A percentile compares a stretch with the other conserved stretches of the same genome.
These are phyloP conservation scores for Bedellia somnulentella DNA, from an alignment of 2,888 invertebrate species.

Conservation along the genomic window DNA sequence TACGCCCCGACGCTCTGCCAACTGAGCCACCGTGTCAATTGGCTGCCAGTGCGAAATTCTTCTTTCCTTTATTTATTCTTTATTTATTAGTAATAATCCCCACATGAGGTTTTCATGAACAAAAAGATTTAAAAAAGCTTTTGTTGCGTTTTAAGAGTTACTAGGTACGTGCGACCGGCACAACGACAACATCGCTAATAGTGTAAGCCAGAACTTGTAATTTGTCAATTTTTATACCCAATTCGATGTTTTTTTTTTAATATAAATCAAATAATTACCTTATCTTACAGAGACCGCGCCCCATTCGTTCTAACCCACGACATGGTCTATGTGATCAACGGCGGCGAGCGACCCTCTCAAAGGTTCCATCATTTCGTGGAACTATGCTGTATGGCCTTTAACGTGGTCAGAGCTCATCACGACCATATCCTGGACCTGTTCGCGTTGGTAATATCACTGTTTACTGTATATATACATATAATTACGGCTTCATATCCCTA, in stretches of 20 bases:
- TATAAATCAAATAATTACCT: too few relatives aligned
- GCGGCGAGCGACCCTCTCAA: slow-evolving; percentile 89
- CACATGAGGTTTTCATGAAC: too few relatives aligned
- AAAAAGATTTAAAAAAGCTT: too few relatives aligned
- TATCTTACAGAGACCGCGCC: slow-evolving; percentile 86
- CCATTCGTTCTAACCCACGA: slow-evolving; percentile 98
- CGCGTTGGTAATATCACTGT: slow-evolving; percentile 84
- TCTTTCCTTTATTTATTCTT: too few relatives aligned
- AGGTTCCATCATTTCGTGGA: slow-evolving; percentile 98
- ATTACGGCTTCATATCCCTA: not conserved
- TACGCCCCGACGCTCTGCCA: too few relatives aligned
- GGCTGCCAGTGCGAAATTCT: too few relatives aligned
- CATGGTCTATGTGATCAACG: slow-evolving; percentile 99
- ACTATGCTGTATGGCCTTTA: slow-evolving; percentile 95
- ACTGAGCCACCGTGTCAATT: too few relatives aligned
- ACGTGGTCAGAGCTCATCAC: slow-evolving; percentile 88
- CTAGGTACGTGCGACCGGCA: slow-evolving; percentile 97
- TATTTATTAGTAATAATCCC: too few relatives aligned
- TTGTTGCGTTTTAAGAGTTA: slow-evolving; percentile 28
- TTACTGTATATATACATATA: slow-evolving; percentile 18
- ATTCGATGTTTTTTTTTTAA: too few relatives aligned
- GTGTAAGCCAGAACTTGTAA: not conserved
- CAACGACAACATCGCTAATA: slow-evolving; percentile 99
- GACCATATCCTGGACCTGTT: slow-evolving; percentile 89
- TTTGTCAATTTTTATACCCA: too few relatives aligned